Evolutionary conservation across 2,888 invertebrate species (phyloP), one percentile per base, ranked within the genome.

Genomic region (Aradus depressus): DNA sequence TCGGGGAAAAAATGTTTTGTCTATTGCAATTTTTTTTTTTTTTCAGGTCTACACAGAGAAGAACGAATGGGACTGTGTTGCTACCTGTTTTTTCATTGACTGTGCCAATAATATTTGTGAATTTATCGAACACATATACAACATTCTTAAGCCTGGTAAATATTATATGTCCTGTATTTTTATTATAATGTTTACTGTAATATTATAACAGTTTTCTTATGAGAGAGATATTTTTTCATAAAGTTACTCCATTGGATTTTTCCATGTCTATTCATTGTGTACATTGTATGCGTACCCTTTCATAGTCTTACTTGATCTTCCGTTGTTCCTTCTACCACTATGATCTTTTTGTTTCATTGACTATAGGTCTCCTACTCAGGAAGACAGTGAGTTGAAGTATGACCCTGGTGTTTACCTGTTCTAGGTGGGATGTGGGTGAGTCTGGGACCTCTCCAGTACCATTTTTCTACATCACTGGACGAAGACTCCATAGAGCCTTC

Each of bases 61-160:
- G 37, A 77, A 82, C 55, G 75, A 79, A 44, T 95, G 93, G 86
- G 81, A 93, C 64, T 92, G 90, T 65, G 81, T 99, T 0, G 88
- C 90, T 0, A 93, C 96, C 0, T 95, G 96, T 60, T 98, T 98
- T 72, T 99, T 98, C 68, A 88, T 98, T 50, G 98, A 99, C 70
- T 98, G 98, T 63, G 96, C 96, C 1, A 87, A 89, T 53, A 98
- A 98, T 67, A 83, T 97, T 16, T 84, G 96, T 3, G 84, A 87
- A 63, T 97, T 96, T 64, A 82, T 98, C 26, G 92, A 96, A 71
- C 80, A 84, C 42, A 96, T 97, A 65, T 86, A 82, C 68, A 76
- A 78, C 62, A 89, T 96, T 60, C 70, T 98, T 5, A 86, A 84
- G 65, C 90, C 92, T 1, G 95, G 75, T 57, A 71, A 70, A 19